Conservation (phyloP, 2,797 vertebrate genomes). For the Acipenser transmontanus region DNA sequence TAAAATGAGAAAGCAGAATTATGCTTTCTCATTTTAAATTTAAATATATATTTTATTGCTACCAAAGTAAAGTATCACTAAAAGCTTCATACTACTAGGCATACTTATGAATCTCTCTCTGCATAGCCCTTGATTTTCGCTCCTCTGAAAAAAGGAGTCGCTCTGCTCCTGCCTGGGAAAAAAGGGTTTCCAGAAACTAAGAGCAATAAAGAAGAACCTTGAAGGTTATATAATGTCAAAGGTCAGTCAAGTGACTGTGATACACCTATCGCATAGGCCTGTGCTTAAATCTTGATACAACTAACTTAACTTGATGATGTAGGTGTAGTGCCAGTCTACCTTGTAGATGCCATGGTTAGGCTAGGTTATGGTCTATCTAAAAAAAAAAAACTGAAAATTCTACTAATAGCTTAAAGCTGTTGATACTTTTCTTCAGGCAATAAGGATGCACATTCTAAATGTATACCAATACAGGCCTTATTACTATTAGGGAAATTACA, state of each 20-base stretch:
- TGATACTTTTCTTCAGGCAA: constrained; percentile 43
- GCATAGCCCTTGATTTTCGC: too few species aligned
- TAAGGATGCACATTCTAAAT: constrained; percentile 29
- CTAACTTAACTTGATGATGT: constrained; percentile 16
- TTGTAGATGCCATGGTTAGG: constrained; percentile 20
- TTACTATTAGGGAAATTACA: constrained; percentile 60
- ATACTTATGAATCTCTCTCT: too few species aligned
- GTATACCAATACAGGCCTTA: constrained; percentile 32
- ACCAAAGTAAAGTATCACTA: too few species aligned
- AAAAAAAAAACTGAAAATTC: constrained; percentile 36
- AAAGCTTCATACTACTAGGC: too few species aligned
- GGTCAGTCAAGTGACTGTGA: constrained; percentile 6
- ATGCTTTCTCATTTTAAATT: too few species aligned
- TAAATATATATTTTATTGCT: too few species aligned
- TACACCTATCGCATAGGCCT: constrained; percentile 3
- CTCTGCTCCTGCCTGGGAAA: too few species aligned
- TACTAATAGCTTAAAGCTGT: constrained; percentile 67
- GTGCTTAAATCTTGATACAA: constrained; percentile 7
- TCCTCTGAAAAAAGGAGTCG: too few species aligned
- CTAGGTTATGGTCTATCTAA: constrained; percentile 40
- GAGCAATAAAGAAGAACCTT: too few species aligned
- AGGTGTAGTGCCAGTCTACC: constrained; percentile 17
- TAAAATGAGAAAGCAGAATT: too few species aligned
- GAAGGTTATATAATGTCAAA: constrained; percentile 3
- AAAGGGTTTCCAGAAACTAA: too few species aligned